phyloP scores from a whole-genome alignment of 2,113 vertebrate species.

The Arothron firmamentum region DNA sequence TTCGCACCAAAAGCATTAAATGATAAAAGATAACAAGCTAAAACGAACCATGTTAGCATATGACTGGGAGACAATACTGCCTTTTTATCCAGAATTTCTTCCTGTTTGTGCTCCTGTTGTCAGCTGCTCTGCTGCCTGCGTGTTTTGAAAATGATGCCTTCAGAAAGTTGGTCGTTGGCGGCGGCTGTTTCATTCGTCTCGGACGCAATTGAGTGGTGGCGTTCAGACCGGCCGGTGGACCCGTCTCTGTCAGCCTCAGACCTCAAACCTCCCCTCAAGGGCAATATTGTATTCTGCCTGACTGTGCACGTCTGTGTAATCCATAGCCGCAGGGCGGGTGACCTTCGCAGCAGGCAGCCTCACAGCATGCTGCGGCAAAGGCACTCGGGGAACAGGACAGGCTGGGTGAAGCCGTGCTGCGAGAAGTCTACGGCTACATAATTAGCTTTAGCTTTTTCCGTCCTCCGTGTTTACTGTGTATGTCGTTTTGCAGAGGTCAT shows the following conservation, averaged over 20 bases:
- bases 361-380: constrained; percentile 55
- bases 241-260: constrained; percentile 27
- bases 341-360: constrained; percentile 74
- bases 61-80: no score
- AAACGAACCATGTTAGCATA: no score
- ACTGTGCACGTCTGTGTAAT: constrained; percentile 71
- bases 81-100: background rate
- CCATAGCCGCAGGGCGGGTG: constrained; percentile 75
- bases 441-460: constrained; percentile 39
- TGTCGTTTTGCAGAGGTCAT: background rate
- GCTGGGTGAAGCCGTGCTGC: constrained; percentile 32
- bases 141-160: no score
- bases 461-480: constrained; percentile 1
- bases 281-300: constrained; percentile 75
- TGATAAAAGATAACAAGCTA: no score
- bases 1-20: no score
- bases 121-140: no score
- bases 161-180: background rate
- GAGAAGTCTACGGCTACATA: constrained; percentile 38
- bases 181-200: background rate
- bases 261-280: constrained; percentile 62
- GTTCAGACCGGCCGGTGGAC: constrained; percentile 32
- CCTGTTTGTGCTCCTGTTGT: no score
- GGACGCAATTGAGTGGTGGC: background rate
- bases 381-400: constrained; percentile 45